These are phyloP conservation scores for Paracanthobrama guichenoti DNA, from an alignment of 2,113 vertebrate species.

Conservation along the genomic window DNA sequence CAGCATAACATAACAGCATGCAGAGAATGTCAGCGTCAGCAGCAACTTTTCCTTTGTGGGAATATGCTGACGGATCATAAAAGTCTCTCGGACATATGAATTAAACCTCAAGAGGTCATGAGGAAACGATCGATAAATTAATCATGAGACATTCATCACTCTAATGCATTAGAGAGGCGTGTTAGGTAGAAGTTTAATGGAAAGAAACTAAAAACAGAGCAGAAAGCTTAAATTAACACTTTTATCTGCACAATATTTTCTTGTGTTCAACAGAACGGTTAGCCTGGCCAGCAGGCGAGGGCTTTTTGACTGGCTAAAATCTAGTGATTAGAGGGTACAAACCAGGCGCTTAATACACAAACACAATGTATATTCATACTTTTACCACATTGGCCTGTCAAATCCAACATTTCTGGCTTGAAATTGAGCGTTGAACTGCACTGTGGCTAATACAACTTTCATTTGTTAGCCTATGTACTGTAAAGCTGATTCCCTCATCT, in stretches of 20 bases:
- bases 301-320: constrained; percentile 24
- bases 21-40: neutral
- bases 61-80: neutral
- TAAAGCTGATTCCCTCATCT: neutral
- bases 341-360: constrained; percentile 16
- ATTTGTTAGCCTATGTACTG: neutral
- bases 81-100: neutral
- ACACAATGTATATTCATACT: neutral
- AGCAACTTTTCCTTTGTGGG: neutral
- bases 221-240: constrained; percentile 41
- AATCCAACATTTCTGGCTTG: neutral
- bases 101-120: neutral
- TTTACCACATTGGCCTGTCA: constrained; percentile 3
- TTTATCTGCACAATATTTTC: constrained; percentile 24
- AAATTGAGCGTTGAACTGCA: neutral
- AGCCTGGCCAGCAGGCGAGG: constrained; percentile 56
- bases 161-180: constrained; percentile 22
- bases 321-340: neutral
- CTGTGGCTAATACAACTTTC: neutral
- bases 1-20: constrained; percentile 10
- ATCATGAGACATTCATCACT: constrained; percentile 27
- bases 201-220: neutral
- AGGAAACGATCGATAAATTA: neutral
- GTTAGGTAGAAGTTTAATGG: constrained; percentile 34
- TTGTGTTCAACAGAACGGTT: constrained; percentile 16